Base-by-base conservation (phyloP, 1,140 invertebrate species). In the Caenorhabditis briggsae region DNA sequence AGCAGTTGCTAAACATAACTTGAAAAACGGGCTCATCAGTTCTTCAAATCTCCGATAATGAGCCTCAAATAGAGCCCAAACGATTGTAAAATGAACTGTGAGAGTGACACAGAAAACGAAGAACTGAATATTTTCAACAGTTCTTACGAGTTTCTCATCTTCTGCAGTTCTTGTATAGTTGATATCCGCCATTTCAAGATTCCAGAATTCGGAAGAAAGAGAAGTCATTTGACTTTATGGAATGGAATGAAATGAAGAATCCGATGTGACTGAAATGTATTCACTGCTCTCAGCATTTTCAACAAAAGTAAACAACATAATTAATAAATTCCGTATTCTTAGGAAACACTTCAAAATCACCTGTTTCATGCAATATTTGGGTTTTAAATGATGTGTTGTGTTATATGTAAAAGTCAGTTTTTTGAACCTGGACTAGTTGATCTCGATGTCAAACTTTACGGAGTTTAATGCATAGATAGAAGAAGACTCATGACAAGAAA, bases 101-200 rank as follows among this genome's bases (percentile, higher is more conserved):
- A 61, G 14, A 7, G 59, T 61, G 8, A 61, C 20, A 61, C 59
- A 61, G 23, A 61, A 61, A 12, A 25, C 59, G 25, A 23, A 61
- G n/a, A 61, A 61, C 25, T 61, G 59, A 61, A 61, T 14, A 61
- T 61, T 61, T 61, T 61, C 59, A 25, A 70, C 33, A 43, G 33
- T 70, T 70, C 64, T 43, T 8, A 70, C 41, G 0, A 70, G 41
- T 70, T 46, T 70, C n/a, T 70, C 33, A n/a, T 70, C 64, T 43
- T 18, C 16, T 70, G 16, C 64, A 2, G 64, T 70, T 46, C 33
- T 43, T 43, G 64, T 70, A 70, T 43, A 43, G 43, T 70, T 70
- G 16, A 70, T n/a, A 70, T 70, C 64, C 43, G 64, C 64, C 64
- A 70, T 43, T 70, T 70, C 11, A 43, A 70, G 41, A 46, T 46